Base-by-base conservation (phyloP, 2,888 invertebrate genomes). In the Microplitis deprimator region DNA sequence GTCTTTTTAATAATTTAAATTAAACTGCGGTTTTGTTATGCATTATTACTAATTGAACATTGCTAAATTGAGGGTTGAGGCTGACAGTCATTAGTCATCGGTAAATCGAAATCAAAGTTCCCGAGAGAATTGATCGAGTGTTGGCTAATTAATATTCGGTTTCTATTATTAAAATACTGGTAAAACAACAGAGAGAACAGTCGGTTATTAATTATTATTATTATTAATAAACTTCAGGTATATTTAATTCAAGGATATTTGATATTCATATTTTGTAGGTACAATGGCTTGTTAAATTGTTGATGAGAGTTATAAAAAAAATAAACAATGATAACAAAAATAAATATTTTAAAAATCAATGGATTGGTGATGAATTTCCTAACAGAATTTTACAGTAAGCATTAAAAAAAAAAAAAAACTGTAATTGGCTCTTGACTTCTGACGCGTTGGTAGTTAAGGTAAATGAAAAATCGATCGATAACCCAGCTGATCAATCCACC, bases 1-100 rank as follows among this genome's bases (percentile, higher is more conserved):
- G 50, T 50, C 73, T 62, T 62, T 65, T 20, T 38, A 38, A 67
- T 6, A 40, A 76, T 76, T 74, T 69, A 72, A 72, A 79, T 20
- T 38, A 61, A 13, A 50, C 16, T 16, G 50, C 17, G 50, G 16
- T 8, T n/a, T 41, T 41, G 17, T 20, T 17, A 50, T 50, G 17
- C 41, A 69, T 50, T 4, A 17, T 50, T 69, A 50, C 50, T 13
- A 50, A 50, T 50, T 8, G 13, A 6, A 50, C 16, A 29, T 29
- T 29, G 29, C 1, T 29, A 29, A 29, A 29, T 29, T 29, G 29
- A 29, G 29, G 29, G 29, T 29, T 29, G 29, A 29, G 3, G 29
- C 29, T 29, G 29, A 29, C 29, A 29, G 29, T 4, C 29, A 29
- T 29, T 29, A 29, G 29, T 29, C 29, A 29, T 29, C 29, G 29